Evolutionary conservation across 2,113 vertebrate genomes (phyloP).

Genomic region (Ginglymostoma cirratum): DNA sequence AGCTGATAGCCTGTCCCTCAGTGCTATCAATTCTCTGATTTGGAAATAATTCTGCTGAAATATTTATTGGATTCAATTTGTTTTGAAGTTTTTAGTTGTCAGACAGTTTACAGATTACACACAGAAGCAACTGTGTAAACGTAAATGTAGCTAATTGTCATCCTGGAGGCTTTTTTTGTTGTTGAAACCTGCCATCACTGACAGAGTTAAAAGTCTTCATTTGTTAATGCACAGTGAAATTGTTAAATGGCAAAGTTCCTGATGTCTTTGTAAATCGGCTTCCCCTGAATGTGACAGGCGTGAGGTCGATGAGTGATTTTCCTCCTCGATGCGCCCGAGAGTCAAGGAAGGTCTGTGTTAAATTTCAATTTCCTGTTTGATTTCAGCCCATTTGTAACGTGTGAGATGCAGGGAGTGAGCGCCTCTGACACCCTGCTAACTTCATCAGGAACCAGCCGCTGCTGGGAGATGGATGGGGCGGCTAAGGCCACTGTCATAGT

Average conservation of each 20-base stretch:
- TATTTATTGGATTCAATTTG: slow-evolving; percentile 17
- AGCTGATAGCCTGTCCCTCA: not conserved
- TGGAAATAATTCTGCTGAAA: slow-evolving; percentile 30
- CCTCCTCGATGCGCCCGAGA: slow-evolving; percentile 26
- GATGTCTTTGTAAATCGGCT: slow-evolving; percentile 35
- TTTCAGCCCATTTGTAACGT: slow-evolving; percentile 35
- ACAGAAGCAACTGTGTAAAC: not conserved
- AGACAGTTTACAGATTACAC: slow-evolving; percentile 25
- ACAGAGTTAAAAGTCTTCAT: slow-evolving; percentile 36
- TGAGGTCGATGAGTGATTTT: slow-evolving; percentile 32
- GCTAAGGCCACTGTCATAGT: slow-evolving; percentile 38
- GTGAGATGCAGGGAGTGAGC: slow-evolving; percentile 17
- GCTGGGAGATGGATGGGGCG: slow-evolving; percentile 35
- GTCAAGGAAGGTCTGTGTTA: slow-evolving; percentile 34
- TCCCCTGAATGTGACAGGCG: slow-evolving; percentile 30
- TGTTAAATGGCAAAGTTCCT: slow-evolving; percentile 32
- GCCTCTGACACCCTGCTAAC: slow-evolving; percentile 30
- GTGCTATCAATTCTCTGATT: not conserved
- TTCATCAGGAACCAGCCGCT: slow-evolving; percentile 30
- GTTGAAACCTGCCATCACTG: slow-evolving; percentile 6
- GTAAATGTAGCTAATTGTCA: slow-evolving; percentile 4
- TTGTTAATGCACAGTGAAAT: slow-evolving; percentile 31
- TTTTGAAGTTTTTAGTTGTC: not conserved
- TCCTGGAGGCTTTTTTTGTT: slow-evolving; percentile 10
- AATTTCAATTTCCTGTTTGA: slow-evolving; percentile 38